These are phyloP conservation scores for Chascanopsetta lugubris DNA, from an alignment of 2,113 vertebrate genomes.

Conservation along the genomic window DNA sequence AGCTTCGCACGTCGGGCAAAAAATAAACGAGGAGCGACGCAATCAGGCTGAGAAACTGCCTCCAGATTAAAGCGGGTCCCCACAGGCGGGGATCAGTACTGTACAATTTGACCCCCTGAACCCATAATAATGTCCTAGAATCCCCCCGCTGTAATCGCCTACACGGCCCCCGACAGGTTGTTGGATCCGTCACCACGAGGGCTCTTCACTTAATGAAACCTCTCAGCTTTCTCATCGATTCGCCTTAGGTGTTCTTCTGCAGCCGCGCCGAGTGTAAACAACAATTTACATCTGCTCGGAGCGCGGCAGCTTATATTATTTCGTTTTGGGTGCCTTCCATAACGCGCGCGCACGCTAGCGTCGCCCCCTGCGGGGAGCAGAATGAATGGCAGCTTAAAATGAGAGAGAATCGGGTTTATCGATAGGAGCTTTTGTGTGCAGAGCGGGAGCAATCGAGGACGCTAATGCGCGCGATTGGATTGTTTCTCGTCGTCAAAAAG, in stretches of 20 bases:
- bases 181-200: constrained; percentile 66
- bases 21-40: constrained; percentile 59
- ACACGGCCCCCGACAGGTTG: constrained; percentile 58
- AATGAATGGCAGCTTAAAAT: constrained; percentile 28
- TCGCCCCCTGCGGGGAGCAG: constrained; percentile 15
- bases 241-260: constrained; percentile 67
- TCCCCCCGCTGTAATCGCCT: constrained; percentile 65
- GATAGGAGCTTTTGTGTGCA: constrained; percentile 44
- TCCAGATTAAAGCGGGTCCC: constrained; percentile 67
- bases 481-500: constrained; percentile 28
- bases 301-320: neutral
- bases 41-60: constrained; percentile 64
- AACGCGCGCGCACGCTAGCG: constrained; percentile 1
- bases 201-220: constrained; percentile 78
- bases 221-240: constrained; percentile 74
- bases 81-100: constrained; percentile 49
- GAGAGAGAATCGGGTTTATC: constrained; percentile 44
- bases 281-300: constrained; percentile 36
- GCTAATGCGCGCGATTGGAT: constrained; percentile 36
- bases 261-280: constrained; percentile 58
- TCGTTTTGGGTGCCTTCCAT: constrained; percentile 15
- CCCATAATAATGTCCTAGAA: constrained; percentile 71
- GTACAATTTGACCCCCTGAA: constrained; percentile 69
- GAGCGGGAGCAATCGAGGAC: constrained; percentile 31
- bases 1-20: constrained; percentile 36